Base-by-base conservation (phyloP, 2,888 invertebrate genomes). In the Dolichomitus sp. region DNA sequence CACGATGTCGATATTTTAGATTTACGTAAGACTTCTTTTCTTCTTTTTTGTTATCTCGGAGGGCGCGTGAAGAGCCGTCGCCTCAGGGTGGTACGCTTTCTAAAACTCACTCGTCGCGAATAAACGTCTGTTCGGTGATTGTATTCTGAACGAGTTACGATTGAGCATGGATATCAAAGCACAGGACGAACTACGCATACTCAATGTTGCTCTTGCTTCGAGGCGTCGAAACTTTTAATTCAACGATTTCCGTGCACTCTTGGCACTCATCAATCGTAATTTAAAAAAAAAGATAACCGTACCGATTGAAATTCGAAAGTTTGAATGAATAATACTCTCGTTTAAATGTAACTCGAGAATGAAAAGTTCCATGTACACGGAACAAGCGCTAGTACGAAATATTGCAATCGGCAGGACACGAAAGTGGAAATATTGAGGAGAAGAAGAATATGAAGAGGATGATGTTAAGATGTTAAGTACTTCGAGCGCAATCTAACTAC, bases 141-240 rank as follows among this genome's bases (percentile, higher is more conserved):
- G 73, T 87, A 84, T 85, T 86, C 86, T 87, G 88, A 85, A 87
- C 85, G 87, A 84, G 40, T 73, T 27, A 79, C 33, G 68, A 65
- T 63, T 19, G 65, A 69, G 77, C 66, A 27, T 40, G 70, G 68
- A 57, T 70, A 69, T 76, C 70, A 75, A 81, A 81, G 54, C 76
- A 54, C 63, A 69, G 33, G 48, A 63, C 33, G 74, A 69, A 52
- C 66, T 40, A 65, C 54, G 65, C 48, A 70, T 37, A 75, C 66
- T 79, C 63, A 63, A 78, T 78, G 68, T 79, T 59, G 78, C 40
- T 81, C 72, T 59, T 68, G 77, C 74, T 78, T 81, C 54, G 63
- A 65, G 37, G 61, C 63, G 65, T 69, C 40, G 45, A 69, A 37
- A 52, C 61, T 50, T 74, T 72, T 72, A n/a, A 59, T 66, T 50